Base-by-base conservation (phyloP, 2,888 invertebrate genomes). In the Proisotoma minuta region DNA sequence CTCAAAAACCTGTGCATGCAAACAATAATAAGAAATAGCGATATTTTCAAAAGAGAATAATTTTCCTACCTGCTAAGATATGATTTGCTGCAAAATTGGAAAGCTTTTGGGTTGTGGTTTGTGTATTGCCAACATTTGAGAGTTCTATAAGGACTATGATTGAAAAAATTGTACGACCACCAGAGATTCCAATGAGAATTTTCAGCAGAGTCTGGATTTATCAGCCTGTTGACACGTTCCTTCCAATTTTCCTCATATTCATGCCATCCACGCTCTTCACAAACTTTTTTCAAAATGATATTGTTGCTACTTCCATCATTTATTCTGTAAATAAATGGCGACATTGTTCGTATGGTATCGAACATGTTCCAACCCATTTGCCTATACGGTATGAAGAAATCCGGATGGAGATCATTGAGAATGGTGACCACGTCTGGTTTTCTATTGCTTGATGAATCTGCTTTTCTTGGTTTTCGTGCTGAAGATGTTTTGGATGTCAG, bases 41-140 rank as follows among this genome's bases (percentile, higher is more conserved):
- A 8, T 34, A 34, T 10, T 34, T 8, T 10, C 15, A 8, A 34
- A 34, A 34, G 34, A 34, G 15, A 10, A 10, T 47, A 22, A 20
- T 5, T 24, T 5, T 5, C 15, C 70, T 87, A 85, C 66, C 90
- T 80, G 1, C 89, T 88, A 50, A 91, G 79, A 75, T 85, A 87
- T 76, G 91, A 89, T 76, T 91, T 91, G 56, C 87, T 82, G 75
- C 91, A 91, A 75, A 91, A 89, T n/a, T 87, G 85, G 47, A 87
- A 87, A 2, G 87, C 88, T 77, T 88, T 88, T 8, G 91, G 90
- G 75, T 90, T 89, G 77, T 90, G 89, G 76, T 91, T 91, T 75
- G 89, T 85, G 73, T 60, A 87, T 84, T 88, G 88, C 86, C 86
- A 87, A 65, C 84, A 83, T 57, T 84, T 84, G 52, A 88, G 75